These are phyloP conservation scores for Cottus gobio DNA, from an alignment of 2,113 vertebrate genomes.

Conservation along the genomic window DNA sequence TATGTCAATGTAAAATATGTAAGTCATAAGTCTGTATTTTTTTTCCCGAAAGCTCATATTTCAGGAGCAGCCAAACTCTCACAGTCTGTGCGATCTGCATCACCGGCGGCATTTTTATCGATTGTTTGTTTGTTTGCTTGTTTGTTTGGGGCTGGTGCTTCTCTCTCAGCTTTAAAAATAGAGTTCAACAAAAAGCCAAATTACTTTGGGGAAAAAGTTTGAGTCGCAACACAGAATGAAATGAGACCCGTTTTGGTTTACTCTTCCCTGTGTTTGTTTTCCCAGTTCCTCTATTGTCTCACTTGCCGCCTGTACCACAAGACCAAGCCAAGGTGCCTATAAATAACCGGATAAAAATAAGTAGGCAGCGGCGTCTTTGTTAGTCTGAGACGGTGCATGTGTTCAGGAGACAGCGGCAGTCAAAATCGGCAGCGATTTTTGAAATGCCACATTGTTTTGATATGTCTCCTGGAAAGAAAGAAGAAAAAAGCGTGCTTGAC, in stretches of 20 bases:
- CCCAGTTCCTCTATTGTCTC: not conserved
- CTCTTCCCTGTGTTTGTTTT: not conserved
- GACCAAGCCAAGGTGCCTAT: constrained; percentile 35
- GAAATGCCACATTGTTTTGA: constrained; percentile 72
- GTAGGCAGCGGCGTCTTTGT: constrained; percentile 42
- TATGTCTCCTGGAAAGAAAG: constrained; percentile 30
- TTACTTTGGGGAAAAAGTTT: constrained; percentile 7
- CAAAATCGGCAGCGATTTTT: constrained; percentile 58
- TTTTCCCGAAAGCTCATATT: not conserved
- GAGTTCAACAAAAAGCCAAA: not conserved
- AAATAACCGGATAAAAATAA: constrained; percentile 63
- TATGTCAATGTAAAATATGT: constrained; percentile 3
- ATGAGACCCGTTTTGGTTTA: not conserved
- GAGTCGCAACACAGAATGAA: not conserved
- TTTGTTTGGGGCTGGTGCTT: constrained; percentile 1
- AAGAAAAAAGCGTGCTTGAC: constrained; percentile 41
- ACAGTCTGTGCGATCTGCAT: not conserved
- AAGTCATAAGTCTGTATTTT: not conserved
- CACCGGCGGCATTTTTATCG: constrained; percentile 13
- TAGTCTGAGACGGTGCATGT: constrained; percentile 37
- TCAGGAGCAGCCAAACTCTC: not conserved
- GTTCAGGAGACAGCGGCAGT: constrained; percentile 57
- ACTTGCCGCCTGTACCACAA: not conserved
- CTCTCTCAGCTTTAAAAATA: not conserved
- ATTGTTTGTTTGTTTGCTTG: constrained; percentile 25